phyloP scores from a whole-genome alignment of 2,113 vertebrate genomes.

The Trinectes maculatus region DNA sequence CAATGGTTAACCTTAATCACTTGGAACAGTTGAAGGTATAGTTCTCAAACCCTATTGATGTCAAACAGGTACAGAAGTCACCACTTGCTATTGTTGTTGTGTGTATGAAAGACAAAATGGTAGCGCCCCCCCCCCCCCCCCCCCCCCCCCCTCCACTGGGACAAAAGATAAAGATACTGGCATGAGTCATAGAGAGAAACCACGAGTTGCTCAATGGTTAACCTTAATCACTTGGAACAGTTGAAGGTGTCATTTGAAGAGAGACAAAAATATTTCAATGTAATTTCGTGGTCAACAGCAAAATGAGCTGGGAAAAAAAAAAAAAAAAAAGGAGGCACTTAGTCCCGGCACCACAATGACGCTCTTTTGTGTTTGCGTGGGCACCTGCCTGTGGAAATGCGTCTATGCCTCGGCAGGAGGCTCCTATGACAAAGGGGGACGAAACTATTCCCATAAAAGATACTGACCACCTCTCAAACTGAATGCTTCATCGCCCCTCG shows the following conservation, averaged over 20 bases:
- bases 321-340: slow-evolving; percentile 6
- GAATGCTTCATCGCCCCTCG: neutral
- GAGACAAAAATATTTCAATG: slow-evolving; percentile 34
- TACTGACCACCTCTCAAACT: neutral
- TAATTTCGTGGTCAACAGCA: slow-evolving; percentile 28
- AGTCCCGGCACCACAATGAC: slow-evolving; percentile 18
- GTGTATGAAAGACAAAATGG: slow-evolving; percentile 49
- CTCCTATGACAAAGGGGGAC: slow-evolving; percentile 3
- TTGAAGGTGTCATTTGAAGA: slow-evolving; percentile 22
- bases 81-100: slow-evolving; percentile 54
- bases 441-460: slow-evolving; percentile 11
- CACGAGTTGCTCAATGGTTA: slow-evolving; percentile 43
- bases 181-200: slow-evolving; percentile 57
- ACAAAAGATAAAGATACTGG: slow-evolving; percentile 8
- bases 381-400: slow-evolving; percentile 47
- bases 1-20: slow-evolving; percentile 41
- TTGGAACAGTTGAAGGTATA: slow-evolving; percentile 17
- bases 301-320: slow-evolving; percentile 8
- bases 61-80: slow-evolving; percentile 58
- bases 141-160: slow-evolving; percentile 17
- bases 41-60: slow-evolving; percentile 60
- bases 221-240: slow-evolving; percentile 33
- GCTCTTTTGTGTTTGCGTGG: neutral
- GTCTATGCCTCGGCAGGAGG: slow-evolving; percentile 33
- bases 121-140: too few species aligned